Base-by-base conservation (phyloP, 2,888 invertebrate genomes). In the Leptura quadrifasciata region DNA sequence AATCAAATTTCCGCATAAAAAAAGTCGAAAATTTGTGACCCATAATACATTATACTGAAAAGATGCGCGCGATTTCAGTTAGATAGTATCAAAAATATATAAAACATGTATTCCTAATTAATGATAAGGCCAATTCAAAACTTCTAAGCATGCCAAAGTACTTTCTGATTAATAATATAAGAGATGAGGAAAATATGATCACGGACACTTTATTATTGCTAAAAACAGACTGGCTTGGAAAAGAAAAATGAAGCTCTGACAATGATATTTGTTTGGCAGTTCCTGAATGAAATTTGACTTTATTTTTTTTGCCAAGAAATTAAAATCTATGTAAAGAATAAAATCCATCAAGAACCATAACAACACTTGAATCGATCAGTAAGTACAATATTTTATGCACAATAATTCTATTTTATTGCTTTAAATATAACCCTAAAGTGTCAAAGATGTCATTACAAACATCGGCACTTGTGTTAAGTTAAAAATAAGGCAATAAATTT, bases 291-390 rank as follows among this genome's bases (percentile, higher is more conserved):
- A 71, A 71, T 71, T 57, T 21, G 61, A 60, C 57, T 47, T 58
- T 63, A 58, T 58, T 54, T 69, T 68, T 70, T 73, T 74, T 67
- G 54, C 71, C 21, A 58, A n/a, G 67, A 61, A 67, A 20, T 67
- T 73, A 58, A 64, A 76, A 71, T 74, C 70, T 74, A 76, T 76
- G 74, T 74, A 71, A 70, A 71, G 27, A 71, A 60, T 70, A 73
- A 74, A 73, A 65, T 67, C 61, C 60, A 60, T 60, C 54, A 58
- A 65, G 47, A 60, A 57, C 4, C 18, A 70, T 67, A 54, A 67
- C 17, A 15, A 65, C 4, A 55, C 4, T 24, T 20, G 27, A 65
- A 52, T 21, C 20, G 39, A 68, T 58, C 63, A 35, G 68, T 67
- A 18, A 74, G 60, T 57, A 70, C 52, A 8, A 15, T n/a, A 63